These are phyloP conservation scores for Tipula helvola DNA, from an alignment of 2,888 invertebrate species.

Conservation along the genomic window DNA sequence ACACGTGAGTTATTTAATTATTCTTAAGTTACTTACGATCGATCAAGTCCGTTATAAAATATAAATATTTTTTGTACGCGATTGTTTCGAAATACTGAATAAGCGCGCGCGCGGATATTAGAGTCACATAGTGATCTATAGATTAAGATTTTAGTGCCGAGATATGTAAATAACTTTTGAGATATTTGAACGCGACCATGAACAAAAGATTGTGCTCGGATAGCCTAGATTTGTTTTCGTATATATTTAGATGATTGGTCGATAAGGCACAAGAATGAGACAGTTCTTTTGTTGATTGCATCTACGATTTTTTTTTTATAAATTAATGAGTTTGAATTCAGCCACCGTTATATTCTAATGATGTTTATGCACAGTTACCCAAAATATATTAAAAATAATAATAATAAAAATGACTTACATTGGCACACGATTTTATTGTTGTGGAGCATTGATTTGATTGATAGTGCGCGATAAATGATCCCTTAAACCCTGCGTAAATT, in stretches of 20 bases:
- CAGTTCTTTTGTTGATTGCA: not conserved
- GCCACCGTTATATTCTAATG: not conserved
- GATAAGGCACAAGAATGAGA: not conserved
- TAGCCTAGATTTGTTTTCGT: not conserved
- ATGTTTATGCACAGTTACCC: not conserved
- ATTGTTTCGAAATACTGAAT: not conserved
- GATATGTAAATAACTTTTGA: not conserved
- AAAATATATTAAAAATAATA: not conserved
- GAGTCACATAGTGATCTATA: not conserved
- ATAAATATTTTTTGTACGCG: not conserved
- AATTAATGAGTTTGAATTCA: not conserved
- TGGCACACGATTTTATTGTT: not conserved
- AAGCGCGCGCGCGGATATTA: not conserved
- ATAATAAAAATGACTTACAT: not conserved
- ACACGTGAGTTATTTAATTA: not conserved
- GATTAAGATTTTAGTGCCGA: not conserved
- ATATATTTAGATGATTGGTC: not conserved
- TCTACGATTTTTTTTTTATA: not conserved
- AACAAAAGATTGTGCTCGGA: not conserved
- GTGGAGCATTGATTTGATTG: not conserved
- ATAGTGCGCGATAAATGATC: too few species aligned
- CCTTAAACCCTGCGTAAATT: too few species aligned
- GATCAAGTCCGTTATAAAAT: not conserved
- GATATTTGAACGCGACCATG: not conserved
- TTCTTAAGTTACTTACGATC: not conserved